Evolutionary conservation across 2,113 vertebrate species (phyloP).

Genomic region (Entelurus aequoreus): DNA sequence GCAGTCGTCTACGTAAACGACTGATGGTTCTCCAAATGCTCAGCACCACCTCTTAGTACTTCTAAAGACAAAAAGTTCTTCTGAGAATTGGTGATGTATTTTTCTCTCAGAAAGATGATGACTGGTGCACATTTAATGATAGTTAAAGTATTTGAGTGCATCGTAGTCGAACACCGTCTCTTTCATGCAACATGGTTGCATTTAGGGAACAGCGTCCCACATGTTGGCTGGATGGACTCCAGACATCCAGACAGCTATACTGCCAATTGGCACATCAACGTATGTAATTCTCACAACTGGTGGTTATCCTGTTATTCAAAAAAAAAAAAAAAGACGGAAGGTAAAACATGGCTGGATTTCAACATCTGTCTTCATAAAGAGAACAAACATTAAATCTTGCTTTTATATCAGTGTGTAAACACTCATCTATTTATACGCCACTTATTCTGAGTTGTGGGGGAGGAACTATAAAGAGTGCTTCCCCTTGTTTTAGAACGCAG

Average conservation of each 20-base stretch:
- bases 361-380: conserved; percentile 1
- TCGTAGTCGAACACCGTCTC: not conserved
- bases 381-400: not conserved
- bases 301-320: conserved; percentile 21
- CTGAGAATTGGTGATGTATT: too few species aligned
- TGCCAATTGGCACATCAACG: conserved; percentile 14
- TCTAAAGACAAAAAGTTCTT: too few species aligned
- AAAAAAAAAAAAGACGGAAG: not conserved
- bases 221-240: conserved; percentile 33
- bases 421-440: not conserved
- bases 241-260: conserved; percentile 29
- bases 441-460: not conserved
- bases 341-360: conserved; percentile 10
- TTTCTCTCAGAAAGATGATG: too few species aligned
- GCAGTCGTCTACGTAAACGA: not conserved
- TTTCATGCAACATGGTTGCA: not conserved
- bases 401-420: not conserved
- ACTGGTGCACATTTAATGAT: too few species aligned
- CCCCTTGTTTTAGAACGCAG: not conserved
- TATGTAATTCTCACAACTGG: conserved; percentile 20
- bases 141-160: too few species aligned
- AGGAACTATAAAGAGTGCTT: not conserved
- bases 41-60: too few species aligned
- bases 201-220: conserved; percentile 39
- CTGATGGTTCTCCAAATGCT: too few species aligned